phyloP scores from a whole-genome alignment of 2,113 vertebrate genomes.

The Myotis yumanensis region DNA sequence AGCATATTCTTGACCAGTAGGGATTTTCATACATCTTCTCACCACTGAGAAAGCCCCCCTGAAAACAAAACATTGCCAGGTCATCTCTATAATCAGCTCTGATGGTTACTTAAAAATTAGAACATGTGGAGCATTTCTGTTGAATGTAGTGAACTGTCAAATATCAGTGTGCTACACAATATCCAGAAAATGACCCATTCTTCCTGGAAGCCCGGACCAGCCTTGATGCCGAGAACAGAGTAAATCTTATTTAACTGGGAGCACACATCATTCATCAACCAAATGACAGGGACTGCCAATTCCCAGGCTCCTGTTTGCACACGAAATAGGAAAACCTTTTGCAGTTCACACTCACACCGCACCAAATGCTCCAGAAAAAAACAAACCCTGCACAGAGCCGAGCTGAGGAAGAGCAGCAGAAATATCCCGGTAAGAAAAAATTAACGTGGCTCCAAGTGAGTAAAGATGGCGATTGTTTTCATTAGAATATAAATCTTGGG shows the following conservation, averaged over 20 bases:
- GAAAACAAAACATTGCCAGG: conserved; percentile 78
- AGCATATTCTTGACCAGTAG: conserved; percentile 95
- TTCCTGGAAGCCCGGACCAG: neutral
- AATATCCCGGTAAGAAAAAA: conserved; percentile 29
- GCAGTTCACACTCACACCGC: conserved; percentile 18
- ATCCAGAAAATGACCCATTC: neutral
- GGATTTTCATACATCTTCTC: conserved; percentile 96
- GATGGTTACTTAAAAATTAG: neutral
- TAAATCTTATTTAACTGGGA: conserved; percentile 39
- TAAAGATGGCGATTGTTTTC: conserved; percentile 72
- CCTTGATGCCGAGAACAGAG: conserved; percentile 21
- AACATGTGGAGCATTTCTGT: neutral
- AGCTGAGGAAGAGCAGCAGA: conserved; percentile 24
- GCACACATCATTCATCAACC: neutral
- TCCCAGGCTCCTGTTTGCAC: neutral
- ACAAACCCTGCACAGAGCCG: neutral
- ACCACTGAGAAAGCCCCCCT: conserved; percentile 98
- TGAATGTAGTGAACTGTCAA: neutral
- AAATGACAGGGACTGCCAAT: conserved; percentile 44
- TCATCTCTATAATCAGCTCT: conserved; percentile 64
- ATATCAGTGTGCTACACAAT: neutral
- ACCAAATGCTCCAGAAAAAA: conserved; percentile 60
- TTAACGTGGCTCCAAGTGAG: conserved; percentile 31
- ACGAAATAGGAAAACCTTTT: conserved; percentile 22
- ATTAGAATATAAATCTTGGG: conserved; percentile 61